These are phyloP conservation scores for Pseudopleuronectes americanus DNA, from an alignment of 2,797 vertebrate genomes.

Conservation along the genomic window DNA sequence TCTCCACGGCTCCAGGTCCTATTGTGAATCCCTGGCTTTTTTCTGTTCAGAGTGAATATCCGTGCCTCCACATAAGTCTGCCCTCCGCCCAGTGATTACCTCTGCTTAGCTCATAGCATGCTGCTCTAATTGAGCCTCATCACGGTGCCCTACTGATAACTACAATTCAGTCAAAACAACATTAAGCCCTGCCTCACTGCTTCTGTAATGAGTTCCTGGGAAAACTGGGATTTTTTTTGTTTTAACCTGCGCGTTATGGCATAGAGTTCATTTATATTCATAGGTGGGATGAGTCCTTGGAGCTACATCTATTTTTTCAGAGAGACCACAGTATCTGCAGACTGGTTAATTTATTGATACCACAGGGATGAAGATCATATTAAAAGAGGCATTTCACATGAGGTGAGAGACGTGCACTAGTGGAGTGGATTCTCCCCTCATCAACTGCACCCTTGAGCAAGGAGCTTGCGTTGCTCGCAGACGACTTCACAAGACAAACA, in stretches of 20 bases:
- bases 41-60: conserved; percentile 57
- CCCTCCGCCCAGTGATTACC: conserved; percentile 70
- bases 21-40: conserved; percentile 66
- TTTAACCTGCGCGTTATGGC: conserved; percentile 41
- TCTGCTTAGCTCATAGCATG: conserved; percentile 70
- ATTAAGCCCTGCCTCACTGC: conserved; percentile 53
- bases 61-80: conserved; percentile 50
- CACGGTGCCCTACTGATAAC: conserved; percentile 68
- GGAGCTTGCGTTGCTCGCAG: conserved; percentile 39
- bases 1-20: conserved; percentile 70
- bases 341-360: conserved; percentile 38
- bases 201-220: conserved; percentile 59
- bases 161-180: conserved; percentile 73
- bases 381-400: conserved; percentile 32
- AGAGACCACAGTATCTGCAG: conserved; percentile 24
- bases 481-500: conserved; percentile 58
- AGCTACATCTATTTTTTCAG: conserved; percentile 14
- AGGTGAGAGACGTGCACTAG: conserved; percentile 30
- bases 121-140: conserved; percentile 77
- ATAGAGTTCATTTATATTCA: conserved; percentile 54
- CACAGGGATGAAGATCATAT: conserved; percentile 21
- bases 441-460: conserved; percentile 50
- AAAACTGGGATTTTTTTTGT: conserved; percentile 26
- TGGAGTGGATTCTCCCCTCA: conserved; percentile 26
- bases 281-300: conserved; percentile 22